A percentile compares a stretch with the other conserved stretches of the same genome.
Evolutionary conservation across 92 coral and sea anemone genomes (phyloP).

Genomic region (Epizoanthus rinbou): DNA sequence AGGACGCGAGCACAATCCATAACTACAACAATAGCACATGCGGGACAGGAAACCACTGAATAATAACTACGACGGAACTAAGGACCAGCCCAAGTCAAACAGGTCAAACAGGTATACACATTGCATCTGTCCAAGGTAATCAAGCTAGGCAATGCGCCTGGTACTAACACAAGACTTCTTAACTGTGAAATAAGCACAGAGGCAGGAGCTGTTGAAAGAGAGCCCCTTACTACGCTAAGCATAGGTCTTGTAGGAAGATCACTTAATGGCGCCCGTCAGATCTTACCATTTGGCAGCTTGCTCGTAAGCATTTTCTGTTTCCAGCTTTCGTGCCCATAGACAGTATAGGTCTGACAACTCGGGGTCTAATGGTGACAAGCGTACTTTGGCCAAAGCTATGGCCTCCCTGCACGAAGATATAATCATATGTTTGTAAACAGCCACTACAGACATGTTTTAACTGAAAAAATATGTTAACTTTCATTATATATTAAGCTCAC

Average conservation of each 20-base stretch:
- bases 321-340: slow-evolving; percentile 92
- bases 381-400: slow-evolving; percentile 92
- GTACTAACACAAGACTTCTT: not conserved
- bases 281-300: slow-evolving; percentile 97
- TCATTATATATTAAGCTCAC: not conserved
- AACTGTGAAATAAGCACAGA: too few species aligned
- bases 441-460: too few species aligned
- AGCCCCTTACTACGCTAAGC: not conserved
- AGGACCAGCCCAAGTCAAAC: too few species aligned
- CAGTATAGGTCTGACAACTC: slow-evolving; percentile 87
- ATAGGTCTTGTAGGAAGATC: not conserved
- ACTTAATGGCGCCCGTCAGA: too few species aligned
- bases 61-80: too few species aligned
- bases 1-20: too few species aligned
- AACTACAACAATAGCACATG: too few species aligned
- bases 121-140: not conserved
- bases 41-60: too few species aligned
- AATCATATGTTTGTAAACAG: not conserved
- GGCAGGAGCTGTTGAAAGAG: not conserved
- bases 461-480: too few species aligned
- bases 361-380: slow-evolving; percentile 90
- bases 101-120: too few species aligned
- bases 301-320: slow-evolving; percentile 83
- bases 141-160: not conserved
- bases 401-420: slow-evolving; percentile 75